These are phyloP conservation scores for Gryllus longicercus DNA, from an alignment of 2,888 invertebrate species.

Conservation along the genomic window DNA sequence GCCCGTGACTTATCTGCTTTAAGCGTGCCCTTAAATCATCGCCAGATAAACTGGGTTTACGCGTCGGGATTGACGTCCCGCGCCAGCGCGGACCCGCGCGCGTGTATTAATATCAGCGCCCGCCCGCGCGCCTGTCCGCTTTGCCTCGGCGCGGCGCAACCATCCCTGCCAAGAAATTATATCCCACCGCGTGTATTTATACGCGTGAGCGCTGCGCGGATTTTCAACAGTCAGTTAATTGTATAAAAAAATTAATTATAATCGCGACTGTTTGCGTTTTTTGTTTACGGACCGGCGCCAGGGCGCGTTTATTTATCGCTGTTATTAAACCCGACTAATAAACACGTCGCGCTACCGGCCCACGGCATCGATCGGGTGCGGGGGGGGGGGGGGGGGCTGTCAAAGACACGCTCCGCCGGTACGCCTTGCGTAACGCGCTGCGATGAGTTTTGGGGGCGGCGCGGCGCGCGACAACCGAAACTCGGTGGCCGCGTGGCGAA, in stretches of 20 bases:
- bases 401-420: background rate
- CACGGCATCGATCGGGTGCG: background rate
- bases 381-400: background rate
- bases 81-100: background rate
- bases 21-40: background rate
- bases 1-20: conserved; percentile 3
- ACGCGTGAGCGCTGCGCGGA: too few species aligned
- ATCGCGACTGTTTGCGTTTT: background rate
- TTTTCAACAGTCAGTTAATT: background rate
- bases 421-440: background rate
- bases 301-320: background rate
- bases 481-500: too few species aligned
- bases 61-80: background rate
- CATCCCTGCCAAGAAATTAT: too few species aligned
- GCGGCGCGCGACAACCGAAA: too few species aligned
- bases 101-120: background rate
- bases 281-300: background rate
- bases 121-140: background rate
- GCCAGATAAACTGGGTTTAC: background rate
- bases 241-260: background rate
- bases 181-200: too few species aligned
- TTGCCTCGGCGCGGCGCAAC: too few species aligned
- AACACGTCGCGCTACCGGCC: background rate
- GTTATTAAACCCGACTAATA: background rate
- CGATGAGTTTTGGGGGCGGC: background rate